Evolutionary conservation across 2,797 vertebrate genomes (phyloP).

Genomic region (Leucoraja ocellata): DNA sequence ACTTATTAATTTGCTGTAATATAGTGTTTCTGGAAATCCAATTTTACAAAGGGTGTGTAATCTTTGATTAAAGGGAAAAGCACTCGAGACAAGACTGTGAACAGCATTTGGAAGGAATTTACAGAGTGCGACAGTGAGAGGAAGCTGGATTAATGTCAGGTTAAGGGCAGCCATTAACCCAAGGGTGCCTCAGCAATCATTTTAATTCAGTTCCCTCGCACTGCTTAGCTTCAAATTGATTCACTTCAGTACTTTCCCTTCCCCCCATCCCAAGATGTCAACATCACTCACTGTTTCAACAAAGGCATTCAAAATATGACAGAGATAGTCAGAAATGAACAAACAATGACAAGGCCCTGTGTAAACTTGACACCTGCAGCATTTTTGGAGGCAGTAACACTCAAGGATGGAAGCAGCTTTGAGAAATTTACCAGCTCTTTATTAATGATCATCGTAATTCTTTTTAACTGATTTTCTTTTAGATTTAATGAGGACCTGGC

Average conservation of each 20-base stretch:
- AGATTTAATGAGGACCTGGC: neutral
- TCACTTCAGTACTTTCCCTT: neutral
- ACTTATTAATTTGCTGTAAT: neutral
- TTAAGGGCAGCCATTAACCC: slow-evolving; percentile 20
- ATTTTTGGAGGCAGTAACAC: neutral
- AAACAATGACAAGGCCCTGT: neutral
- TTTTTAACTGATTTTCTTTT: neutral
- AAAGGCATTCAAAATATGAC: slow-evolving; percentile 26
- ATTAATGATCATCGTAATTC: slow-evolving; percentile 13
- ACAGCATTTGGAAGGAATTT: neutral
- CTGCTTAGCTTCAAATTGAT: slow-evolving; percentile 7
- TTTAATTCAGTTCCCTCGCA: slow-evolving; percentile 23
- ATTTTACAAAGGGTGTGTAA: neutral
- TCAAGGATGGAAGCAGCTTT: neutral
- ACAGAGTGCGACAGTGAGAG: slow-evolving; percentile 18
- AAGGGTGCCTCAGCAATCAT: slow-evolving; percentile 17
- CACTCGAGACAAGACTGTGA: neutral
- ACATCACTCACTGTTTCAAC: slow-evolving; percentile 28
- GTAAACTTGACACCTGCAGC: neutral
- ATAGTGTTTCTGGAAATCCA: neutral
- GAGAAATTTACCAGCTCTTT: neutral
- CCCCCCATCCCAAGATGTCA: neutral
- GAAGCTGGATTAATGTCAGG: slow-evolving; percentile 34
- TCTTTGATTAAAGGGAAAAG: neutral
- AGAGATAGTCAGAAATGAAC: neutral